Percentiles rank a stretch among this genome's conserved stretches.
These are phyloP conservation scores for Misgurnus anguillicaudatus DNA, from an alignment of 2,113 vertebrate genomes.

Conservation along the genomic window DNA sequence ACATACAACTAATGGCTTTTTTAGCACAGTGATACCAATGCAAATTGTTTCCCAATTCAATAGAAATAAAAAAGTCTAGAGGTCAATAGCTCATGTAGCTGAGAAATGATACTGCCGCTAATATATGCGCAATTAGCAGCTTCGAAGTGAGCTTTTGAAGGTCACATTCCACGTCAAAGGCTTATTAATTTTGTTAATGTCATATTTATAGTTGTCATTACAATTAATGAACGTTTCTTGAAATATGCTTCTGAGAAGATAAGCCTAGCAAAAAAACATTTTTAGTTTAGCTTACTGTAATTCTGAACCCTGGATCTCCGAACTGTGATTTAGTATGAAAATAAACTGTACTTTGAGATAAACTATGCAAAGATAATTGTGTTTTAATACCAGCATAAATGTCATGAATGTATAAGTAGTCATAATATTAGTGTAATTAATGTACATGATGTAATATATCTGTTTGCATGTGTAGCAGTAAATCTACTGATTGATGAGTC, in stretches of 20 bases:
- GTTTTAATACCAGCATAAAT: slow-evolving; percentile 47
- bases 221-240: slow-evolving; percentile 1
- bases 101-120: slow-evolving; percentile 3
- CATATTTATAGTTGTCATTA: slow-evolving; percentile 20
- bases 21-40: background rate
- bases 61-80: slow-evolving; percentile 13
- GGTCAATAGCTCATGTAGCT: slow-evolving; percentile 16
- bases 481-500: slow-evolving; percentile 35
- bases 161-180: slow-evolving; percentile 37
- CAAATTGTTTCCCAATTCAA: background rate
- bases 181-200: slow-evolving; percentile 13
- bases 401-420: slow-evolving; percentile 37
- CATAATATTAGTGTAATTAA: slow-evolving; percentile 45
- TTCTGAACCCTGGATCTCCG: background rate
- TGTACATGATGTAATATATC: slow-evolving; percentile 40
- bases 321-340: slow-evolving; percentile 35
- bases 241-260: background rate
- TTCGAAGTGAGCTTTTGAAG: slow-evolving; percentile 37
- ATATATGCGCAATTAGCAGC: slow-evolving; percentile 44
- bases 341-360: slow-evolving; percentile 39
- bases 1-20: slow-evolving; percentile 3
- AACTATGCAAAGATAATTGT: slow-evolving; percentile 45
- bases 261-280: slow-evolving; percentile 10
- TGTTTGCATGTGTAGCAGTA: slow-evolving; percentile 41
- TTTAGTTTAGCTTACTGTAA: background rate